Evolutionary conservation across 2,888 invertebrate genomes (phyloP).

Genomic region (Cyclophora albipunctata): DNA sequence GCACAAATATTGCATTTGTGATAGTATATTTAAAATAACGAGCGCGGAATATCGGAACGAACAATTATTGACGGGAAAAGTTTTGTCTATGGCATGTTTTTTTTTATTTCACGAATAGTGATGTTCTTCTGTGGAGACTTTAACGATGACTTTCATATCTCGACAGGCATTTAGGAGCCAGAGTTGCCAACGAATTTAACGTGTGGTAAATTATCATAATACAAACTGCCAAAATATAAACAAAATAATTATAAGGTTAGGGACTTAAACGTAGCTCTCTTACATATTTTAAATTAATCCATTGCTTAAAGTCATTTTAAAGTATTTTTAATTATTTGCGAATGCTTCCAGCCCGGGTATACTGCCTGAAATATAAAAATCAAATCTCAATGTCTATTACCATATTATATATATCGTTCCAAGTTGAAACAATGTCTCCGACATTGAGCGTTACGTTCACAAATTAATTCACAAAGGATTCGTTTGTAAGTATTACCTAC

Average conservation of each 20-base stretch:
- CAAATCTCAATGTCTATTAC: not conserved
- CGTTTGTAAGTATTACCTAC: constrained; percentile 69
- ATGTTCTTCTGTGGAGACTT: no score
- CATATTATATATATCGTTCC: no score
- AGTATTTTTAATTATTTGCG: constrained; percentile 18
- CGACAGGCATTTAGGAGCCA: no score
- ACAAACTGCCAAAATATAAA: no score
- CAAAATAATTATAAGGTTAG: not conserved
- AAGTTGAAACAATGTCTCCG: not conserved
- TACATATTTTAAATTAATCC: not conserved
- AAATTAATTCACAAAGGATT: constrained; percentile 55
- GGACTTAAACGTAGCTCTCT: not conserved
- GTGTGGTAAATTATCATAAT: no score
- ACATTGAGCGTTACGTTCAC: constrained; percentile 41
- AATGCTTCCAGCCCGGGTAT: constrained; percentile 7
- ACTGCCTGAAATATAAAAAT: constrained; percentile 10
- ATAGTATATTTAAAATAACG: no score
- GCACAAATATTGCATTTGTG: constrained; percentile 3
- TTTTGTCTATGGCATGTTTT: no score
- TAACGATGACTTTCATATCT: no score
- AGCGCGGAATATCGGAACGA: no score
- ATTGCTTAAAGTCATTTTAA: constrained; percentile 20
- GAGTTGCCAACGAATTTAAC: no score
- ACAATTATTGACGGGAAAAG: no score
- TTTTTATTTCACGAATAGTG: no score